phyloP scores from a whole-genome alignment of 1,140 invertebrate species.

The Aporrectodea caliginosa region DNA sequence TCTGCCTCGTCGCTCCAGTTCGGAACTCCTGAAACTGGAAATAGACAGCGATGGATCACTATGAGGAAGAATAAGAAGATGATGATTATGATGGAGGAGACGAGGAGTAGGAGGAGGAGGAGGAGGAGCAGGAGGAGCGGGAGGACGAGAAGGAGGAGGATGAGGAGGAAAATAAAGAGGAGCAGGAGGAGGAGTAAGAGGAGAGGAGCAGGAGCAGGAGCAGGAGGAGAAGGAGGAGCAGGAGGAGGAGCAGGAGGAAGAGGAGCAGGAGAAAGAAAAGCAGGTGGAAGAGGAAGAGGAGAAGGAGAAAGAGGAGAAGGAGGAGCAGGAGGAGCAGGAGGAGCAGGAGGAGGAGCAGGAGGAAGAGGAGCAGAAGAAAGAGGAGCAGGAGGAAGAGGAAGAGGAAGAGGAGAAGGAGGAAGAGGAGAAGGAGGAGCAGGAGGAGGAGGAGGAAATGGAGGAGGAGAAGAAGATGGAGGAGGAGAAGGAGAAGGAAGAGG shows the following conservation, averaged over 20 bases:
- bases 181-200: too few relatives aligned
- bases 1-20: constrained; percentile 57
- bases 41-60: background rate
- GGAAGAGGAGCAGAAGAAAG: too few relatives aligned
- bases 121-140: too few relatives aligned
- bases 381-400: too few relatives aligned
- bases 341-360: too few relatives aligned
- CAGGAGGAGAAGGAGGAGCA: constrained; percentile 5
- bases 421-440: constrained; percentile 7
- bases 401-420: constrained; percentile 10
- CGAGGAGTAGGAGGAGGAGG: too few relatives aligned
- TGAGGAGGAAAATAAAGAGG: too few relatives aligned
- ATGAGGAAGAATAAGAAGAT: background rate
- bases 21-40: constrained; percentile 59
- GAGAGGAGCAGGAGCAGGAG: constrained; percentile 3
- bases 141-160: too few relatives aligned
- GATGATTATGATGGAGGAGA: background rate
- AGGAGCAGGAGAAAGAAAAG: too few relatives aligned
- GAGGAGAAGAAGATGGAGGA: constrained; percentile 7
- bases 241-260: constrained; percentile 6
- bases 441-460: too few relatives aligned
- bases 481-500: constrained; percentile 10
- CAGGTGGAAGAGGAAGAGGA: constrained; percentile 10
- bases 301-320: constrained; percentile 10
- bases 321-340: too few relatives aligned